phyloP scores from a whole-genome alignment of 53 echinoderm and acorn worm species.

The Patiria pectinifera region DNA sequence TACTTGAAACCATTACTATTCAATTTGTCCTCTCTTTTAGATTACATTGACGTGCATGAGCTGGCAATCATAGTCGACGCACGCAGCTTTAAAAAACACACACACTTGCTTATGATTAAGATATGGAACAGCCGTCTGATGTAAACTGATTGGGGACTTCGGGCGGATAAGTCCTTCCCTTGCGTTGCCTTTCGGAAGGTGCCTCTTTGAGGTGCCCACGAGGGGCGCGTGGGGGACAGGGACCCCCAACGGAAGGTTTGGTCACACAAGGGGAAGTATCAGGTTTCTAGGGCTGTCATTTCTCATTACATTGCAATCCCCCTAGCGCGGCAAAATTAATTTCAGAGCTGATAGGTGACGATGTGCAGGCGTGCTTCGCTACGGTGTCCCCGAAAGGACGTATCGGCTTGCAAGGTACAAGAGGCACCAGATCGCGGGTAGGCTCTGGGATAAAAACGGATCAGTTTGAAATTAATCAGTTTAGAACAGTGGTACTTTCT shows the following conservation, averaged over 20 bases:
- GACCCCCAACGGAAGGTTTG: slow-evolving; percentile 46
- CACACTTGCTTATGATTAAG: neutral
- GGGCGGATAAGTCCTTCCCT: slow-evolving; percentile 45
- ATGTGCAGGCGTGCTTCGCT: slow-evolving; percentile 25
- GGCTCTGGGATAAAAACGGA: too few relatives aligned
- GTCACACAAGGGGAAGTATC: slow-evolving; percentile 67
- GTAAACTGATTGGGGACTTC: neutral
- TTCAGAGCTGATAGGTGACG: slow-evolving; percentile 54
- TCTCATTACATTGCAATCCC: slow-evolving; percentile 43
- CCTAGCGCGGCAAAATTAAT: slow-evolving; percentile 48
- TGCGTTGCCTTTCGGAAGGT: slow-evolving; percentile 28
- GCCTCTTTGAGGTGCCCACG: slow-evolving; percentile 25
- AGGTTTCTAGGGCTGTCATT: slow-evolving; percentile 63
- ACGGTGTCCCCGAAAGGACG: slow-evolving; percentile 38
- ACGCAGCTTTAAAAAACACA: neutral
- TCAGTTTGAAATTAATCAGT: neutral
- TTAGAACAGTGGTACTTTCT: neutral
- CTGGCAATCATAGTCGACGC: neutral
- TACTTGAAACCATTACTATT: too few relatives aligned
- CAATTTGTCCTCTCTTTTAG: too few relatives aligned
- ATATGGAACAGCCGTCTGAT: slow-evolving; percentile 44
- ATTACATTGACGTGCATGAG: neutral
- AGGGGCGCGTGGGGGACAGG: slow-evolving; percentile 20
- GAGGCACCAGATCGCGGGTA: neutral
- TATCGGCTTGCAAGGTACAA: neutral